These are phyloP conservation scores for Seriola rivoliana DNA, from an alignment of 2,113 vertebrate genomes.

Conservation along the genomic window DNA sequence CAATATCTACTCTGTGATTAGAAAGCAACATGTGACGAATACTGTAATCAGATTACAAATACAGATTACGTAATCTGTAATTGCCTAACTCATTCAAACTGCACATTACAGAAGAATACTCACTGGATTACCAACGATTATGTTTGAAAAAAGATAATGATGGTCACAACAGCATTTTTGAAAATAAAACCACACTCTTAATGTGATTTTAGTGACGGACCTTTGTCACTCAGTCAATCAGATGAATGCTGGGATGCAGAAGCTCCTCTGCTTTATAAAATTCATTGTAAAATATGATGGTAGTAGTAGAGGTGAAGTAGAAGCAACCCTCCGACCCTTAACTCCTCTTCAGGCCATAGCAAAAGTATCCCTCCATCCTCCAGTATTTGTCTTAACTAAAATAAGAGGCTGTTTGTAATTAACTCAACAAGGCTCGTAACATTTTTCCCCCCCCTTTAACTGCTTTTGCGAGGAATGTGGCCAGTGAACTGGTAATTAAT, in stretches of 20 bases:
- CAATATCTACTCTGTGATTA: conserved; percentile 77
- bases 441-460: conserved; percentile 60
- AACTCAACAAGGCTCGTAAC: conserved; percentile 77
- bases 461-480: conserved; percentile 73
- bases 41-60: conserved; percentile 74
- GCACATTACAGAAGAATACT: not conserved
- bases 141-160: not conserved
- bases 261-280: conserved; percentile 59
- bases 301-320: conserved; percentile 88
- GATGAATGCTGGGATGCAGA: conserved; percentile 84
- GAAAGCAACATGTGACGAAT: conserved; percentile 60
- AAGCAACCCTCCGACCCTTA: conserved; percentile 84
- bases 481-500: conserved; percentile 82
- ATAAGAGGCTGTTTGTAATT: conserved; percentile 77
- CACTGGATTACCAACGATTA: not conserved
- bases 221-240: conserved; percentile 54
- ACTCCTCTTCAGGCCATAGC: conserved; percentile 89
- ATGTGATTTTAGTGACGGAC: conserved; percentile 19
- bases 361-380: conserved; percentile 83
- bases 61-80: conserved; percentile 62
- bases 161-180: conserved; percentile 12
- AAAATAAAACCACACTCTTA: conserved; percentile 11
- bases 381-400: conserved; percentile 68
- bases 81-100: conserved; percentile 26
- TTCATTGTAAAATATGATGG: conserved; percentile 91